Evolutionary conservation across 2,113 vertebrate genomes (phyloP).

Genomic region (Butorides virescens): DNA sequence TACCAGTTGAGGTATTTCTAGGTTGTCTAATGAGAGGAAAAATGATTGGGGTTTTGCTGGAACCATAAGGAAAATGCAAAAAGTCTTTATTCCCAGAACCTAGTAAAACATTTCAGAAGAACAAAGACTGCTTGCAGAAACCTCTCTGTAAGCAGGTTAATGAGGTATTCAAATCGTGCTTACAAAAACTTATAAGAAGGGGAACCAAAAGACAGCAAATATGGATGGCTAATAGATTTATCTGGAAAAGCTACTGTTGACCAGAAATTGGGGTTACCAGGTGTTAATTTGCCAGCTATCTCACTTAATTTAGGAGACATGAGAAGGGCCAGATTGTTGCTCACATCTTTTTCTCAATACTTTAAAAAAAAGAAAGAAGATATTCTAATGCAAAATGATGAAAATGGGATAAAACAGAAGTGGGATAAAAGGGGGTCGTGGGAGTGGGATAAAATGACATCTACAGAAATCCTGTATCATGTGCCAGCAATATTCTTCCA

Average conservation of each 20-base stretch:
- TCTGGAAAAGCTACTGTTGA: neutral
- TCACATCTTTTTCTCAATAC: neutral
- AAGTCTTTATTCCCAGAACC: neutral
- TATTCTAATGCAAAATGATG: neutral
- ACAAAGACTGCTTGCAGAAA: neutral
- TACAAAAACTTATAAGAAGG: neutral
- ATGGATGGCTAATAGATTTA: neutral
- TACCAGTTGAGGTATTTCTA: neutral
- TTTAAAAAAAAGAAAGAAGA: neutral
- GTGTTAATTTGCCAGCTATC: slow-evolving; percentile 5
- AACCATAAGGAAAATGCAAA: neutral
- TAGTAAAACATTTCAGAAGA: neutral
- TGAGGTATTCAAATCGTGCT: neutral
- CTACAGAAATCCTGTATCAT: neutral
- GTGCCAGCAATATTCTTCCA: neutral
- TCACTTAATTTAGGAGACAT: neutral
- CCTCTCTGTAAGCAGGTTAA: neutral
- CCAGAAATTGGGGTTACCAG: slow-evolving; percentile 15
- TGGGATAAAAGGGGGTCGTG: neutral
- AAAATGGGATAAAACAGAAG: neutral
- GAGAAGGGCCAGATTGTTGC: neutral
- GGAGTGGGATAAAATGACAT: neutral
- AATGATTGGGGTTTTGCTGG: neutral
- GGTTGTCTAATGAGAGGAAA: neutral
- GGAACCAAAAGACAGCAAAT: neutral